phyloP scores from a whole-genome alignment of 2,113 vertebrate genomes.

The Psophia crepitans region DNA sequence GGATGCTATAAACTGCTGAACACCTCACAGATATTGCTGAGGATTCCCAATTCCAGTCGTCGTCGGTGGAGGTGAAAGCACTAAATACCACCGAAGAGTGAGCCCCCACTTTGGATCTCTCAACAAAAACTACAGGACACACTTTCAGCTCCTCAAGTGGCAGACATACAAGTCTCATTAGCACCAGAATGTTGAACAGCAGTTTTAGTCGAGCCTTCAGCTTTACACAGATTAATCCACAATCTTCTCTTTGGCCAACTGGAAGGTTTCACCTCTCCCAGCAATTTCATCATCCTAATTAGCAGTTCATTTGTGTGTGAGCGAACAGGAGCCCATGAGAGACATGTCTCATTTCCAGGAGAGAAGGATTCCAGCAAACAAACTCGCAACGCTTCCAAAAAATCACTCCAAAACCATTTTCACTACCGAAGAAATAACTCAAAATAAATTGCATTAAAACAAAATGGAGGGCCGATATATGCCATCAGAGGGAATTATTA shows the following conservation, averaged over 20 bases:
- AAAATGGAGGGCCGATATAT: background rate
- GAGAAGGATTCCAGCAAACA: constrained; percentile 50
- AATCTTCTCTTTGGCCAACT: constrained; percentile 35
- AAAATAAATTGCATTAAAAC: constrained; percentile 18
- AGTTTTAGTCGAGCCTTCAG: constrained; percentile 33
- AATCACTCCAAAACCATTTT: constrained; percentile 18
- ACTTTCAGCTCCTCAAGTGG: constrained; percentile 20
- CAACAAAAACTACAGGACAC: background rate
- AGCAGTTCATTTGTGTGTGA: constrained; percentile 52
- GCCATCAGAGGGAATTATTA: constrained; percentile 36
- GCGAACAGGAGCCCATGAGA: background rate
- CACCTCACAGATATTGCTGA: background rate
- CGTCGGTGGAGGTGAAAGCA: background rate
- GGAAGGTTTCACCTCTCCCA: constrained; percentile 63
- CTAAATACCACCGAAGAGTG: background rate
- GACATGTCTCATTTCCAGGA: constrained; percentile 37
- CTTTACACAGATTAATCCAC: constrained; percentile 53
- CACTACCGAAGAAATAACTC: background rate
- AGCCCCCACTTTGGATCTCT: background rate
- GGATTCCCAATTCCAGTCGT: background rate
- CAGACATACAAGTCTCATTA: constrained; percentile 56
- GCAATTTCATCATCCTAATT: constrained; percentile 56
- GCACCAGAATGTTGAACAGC: constrained; percentile 61
- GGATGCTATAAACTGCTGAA: background rate
- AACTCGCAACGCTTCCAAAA: background rate